Conservation (phyloP, 2,888 invertebrate species). For the Frankliniella intonsa region DNA sequence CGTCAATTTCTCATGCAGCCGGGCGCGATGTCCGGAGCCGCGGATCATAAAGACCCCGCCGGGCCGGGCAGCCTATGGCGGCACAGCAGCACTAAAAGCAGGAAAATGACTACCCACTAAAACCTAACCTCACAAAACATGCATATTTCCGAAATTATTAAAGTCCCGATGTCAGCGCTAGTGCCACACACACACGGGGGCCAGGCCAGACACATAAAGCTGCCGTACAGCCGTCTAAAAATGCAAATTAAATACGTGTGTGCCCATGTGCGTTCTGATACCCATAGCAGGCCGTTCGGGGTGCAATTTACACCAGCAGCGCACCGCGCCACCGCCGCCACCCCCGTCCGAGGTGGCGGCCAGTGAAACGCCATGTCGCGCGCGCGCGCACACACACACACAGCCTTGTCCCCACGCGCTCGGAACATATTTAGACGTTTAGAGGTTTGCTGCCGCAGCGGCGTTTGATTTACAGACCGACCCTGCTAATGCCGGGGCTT, state of each 20-base stretch:
- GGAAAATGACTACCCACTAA: too few species aligned
- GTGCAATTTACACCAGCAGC: background rate
- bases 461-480: too few species aligned
- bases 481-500: too few species aligned
- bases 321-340: background rate
- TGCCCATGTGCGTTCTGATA: background rate
- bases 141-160: background rate
- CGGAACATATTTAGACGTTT: too few species aligned
- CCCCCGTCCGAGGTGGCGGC: background rate
- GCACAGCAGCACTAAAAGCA: too few species aligned
- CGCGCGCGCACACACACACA: background rate
- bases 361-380: background rate
- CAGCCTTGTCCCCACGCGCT: too few species aligned
- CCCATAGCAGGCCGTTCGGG: background rate
- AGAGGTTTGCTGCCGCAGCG: too few species aligned
- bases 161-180: background rate
- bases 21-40: too few species aligned
- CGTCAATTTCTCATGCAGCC: too few species aligned
- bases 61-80: too few species aligned
- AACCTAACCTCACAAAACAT: background rate
- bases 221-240: constrained; percentile 10
- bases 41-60: too few species aligned
- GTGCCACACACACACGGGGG: background rate
- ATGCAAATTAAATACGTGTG: constrained; percentile 8
- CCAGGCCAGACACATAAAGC: constrained; percentile 7